phyloP scores from a whole-genome alignment of 2,888 invertebrate genomes.

The Nymphalis urticae region DNA sequence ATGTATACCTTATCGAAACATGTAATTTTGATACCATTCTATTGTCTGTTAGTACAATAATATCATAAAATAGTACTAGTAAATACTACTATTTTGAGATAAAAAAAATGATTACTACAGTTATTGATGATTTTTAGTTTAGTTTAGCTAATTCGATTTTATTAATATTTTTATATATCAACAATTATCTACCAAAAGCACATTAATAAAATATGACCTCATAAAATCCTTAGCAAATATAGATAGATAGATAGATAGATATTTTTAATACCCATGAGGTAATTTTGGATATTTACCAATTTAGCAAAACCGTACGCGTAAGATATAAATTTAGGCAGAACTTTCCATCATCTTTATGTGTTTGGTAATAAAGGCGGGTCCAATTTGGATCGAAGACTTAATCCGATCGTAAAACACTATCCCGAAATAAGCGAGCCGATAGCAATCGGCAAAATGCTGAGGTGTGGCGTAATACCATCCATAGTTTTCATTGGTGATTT shows the following conservation, averaged over 20 bases:
- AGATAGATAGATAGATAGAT: no score
- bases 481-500: constrained; percentile 16
- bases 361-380: constrained; percentile 44
- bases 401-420: constrained; percentile 48
- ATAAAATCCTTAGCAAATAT: constrained; percentile 9
- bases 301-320: constrained; percentile 33
- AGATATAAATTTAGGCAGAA: constrained; percentile 46
- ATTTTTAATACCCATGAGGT: constrained; percentile 16
- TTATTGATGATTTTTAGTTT: neutral
- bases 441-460: constrained; percentile 37
- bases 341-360: constrained; percentile 47
- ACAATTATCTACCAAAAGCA: neutral
- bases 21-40: no score
- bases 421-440: constrained; percentile 43
- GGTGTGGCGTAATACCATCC: constrained; percentile 29
- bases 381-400: constrained; percentile 46
- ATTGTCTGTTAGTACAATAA: no score
- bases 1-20: no score
- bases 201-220: constrained; percentile 6
- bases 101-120: neutral
- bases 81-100: neutral
- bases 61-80: no score
- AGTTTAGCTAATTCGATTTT: neutral
- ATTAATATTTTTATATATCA: neutral
- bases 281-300: constrained; percentile 36